These are phyloP conservation scores for Trichogramma evanescens DNA, from an alignment of 2,888 invertebrate species.

Conservation along the genomic window DNA sequence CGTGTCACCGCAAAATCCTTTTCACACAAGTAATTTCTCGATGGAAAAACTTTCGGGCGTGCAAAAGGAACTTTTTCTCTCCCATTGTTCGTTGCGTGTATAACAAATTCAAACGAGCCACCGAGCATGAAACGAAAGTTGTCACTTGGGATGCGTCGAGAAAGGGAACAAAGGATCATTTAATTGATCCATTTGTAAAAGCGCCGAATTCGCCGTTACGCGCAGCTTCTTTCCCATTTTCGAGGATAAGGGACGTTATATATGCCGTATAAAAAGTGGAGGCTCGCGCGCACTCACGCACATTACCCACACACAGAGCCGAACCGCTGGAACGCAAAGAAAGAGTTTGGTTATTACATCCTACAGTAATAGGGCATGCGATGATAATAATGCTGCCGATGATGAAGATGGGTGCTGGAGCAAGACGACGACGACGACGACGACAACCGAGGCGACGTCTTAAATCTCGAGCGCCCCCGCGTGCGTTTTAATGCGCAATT, in stretches of 20 bases:
- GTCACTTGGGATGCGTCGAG: neutral
- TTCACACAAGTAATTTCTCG: too few species aligned
- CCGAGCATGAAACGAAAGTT: too few species aligned
- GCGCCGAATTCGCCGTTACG: neutral
- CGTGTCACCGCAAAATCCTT: too few species aligned
- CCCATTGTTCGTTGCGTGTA: too few species aligned
- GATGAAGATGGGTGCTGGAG: conserved; percentile 24
- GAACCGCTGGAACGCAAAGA: too few species aligned
- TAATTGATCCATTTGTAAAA: conserved; percentile 18
- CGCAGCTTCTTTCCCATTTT: conserved; percentile 9
- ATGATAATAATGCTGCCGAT: conserved; percentile 9
- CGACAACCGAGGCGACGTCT: conserved; percentile 5
- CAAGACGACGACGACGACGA: conserved; percentile 18
- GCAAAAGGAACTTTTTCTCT: too few species aligned
- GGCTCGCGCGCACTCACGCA: too few species aligned
- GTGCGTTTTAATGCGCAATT: conserved; percentile 25
- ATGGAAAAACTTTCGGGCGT: too few species aligned
- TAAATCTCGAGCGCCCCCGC: conserved; percentile 24
- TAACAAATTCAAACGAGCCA: too few species aligned
- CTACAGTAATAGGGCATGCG: neutral
- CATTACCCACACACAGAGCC: too few species aligned
- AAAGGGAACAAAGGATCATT: conserved; percentile 11
- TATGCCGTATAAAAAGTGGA: too few species aligned
- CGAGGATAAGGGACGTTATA: neutral
- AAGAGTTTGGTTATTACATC: too few species aligned